phyloP scores from a whole-genome alignment of 1,140 invertebrate genomes.

The Acromyrmex charruanus region DNA sequence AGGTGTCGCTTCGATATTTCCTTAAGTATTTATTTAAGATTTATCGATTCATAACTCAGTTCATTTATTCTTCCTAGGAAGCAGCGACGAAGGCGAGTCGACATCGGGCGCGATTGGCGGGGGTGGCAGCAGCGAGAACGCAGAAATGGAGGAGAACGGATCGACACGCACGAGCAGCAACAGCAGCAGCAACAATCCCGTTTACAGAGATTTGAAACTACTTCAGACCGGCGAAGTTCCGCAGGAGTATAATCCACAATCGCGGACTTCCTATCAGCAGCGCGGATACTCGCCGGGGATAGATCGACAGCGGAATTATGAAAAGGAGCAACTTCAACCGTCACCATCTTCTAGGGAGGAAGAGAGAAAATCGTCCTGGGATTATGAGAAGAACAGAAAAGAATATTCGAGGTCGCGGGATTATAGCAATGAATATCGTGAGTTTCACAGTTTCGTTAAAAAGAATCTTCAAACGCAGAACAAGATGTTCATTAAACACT shows the following conservation, averaged over 20 bases:
- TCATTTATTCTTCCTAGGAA: constrained; percentile 77
- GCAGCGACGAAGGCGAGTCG: constrained; percentile 85
- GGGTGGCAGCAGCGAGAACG: constrained; percentile 66
- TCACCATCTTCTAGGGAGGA: constrained; percentile 71
- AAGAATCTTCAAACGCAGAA: neutral
- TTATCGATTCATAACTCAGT: neutral
- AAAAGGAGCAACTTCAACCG: constrained; percentile 64
- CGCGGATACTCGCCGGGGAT: constrained; percentile 67
- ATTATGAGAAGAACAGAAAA: constrained; percentile 75
- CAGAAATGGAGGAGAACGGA: constrained; percentile 83
- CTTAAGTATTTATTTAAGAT: neutral
- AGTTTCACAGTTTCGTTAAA: constrained; percentile 63
- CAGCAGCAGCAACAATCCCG: constrained; percentile 65
- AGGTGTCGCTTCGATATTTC: neutral
- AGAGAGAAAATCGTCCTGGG: constrained; percentile 76
- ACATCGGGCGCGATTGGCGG: constrained; percentile 68
- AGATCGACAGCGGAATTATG: constrained; percentile 69
- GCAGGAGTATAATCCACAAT: constrained; percentile 74
- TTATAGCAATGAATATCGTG: constrained; percentile 80
- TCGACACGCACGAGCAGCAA: constrained; percentile 75
- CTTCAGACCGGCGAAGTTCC: constrained; percentile 71
- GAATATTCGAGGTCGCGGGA: constrained; percentile 67
- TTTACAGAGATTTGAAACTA: constrained; percentile 75
- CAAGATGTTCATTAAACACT: neutral
- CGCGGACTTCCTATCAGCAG: constrained; percentile 67